A percentile compares a stretch with the other conserved stretches of the same genome.
phyloP scores from a whole-genome alignment of 2,888 invertebrate genomes.

The Harpalus rubripes region DNA sequence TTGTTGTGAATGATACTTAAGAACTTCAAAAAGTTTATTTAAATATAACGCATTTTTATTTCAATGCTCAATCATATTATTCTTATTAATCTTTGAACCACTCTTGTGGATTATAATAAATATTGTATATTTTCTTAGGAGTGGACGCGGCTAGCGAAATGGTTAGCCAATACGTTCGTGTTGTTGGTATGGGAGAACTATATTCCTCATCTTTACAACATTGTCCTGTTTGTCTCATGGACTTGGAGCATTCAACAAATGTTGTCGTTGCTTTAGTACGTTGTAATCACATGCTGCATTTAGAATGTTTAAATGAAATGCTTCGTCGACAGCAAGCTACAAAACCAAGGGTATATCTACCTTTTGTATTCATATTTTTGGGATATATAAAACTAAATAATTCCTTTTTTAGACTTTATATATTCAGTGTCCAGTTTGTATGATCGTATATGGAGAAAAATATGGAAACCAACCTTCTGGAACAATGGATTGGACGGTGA shows the following conservation, averaged over 20 bases:
- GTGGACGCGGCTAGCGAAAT: slow-evolving; percentile 81
- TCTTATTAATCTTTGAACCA: too few species aligned
- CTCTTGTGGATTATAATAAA: too few species aligned
- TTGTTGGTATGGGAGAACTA: slow-evolving; percentile 82
- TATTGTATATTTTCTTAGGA: slow-evolving; percentile 73
- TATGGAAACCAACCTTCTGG: slow-evolving; percentile 90
- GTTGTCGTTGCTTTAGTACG: slow-evolving; percentile 83
- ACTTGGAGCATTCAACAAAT: slow-evolving; percentile 79
- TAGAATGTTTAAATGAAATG: slow-evolving; percentile 88
- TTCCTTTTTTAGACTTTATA: slow-evolving; percentile 77
- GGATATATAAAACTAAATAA: slow-evolving; percentile 70
- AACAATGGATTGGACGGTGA: slow-evolving; percentile 89
- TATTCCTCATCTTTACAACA: slow-evolving; percentile 83
- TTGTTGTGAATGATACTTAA: too few species aligned
- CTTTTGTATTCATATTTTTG: neutral
- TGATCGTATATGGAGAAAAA: slow-evolving; percentile 89
- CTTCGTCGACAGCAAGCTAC: slow-evolving; percentile 82
- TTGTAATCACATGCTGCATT: slow-evolving; percentile 90
- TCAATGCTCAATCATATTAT: too few species aligned
- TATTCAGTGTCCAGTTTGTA: slow-evolving; percentile 93
- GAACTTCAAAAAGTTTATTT: too few species aligned
- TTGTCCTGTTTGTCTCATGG: slow-evolving; percentile 85
- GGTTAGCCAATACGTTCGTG: slow-evolving; percentile 85
- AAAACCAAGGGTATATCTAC: slow-evolving; percentile 70
- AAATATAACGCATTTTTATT: too few species aligned